Percentiles rank a stretch among this genome's conserved stretches.
These are phyloP conservation scores for Drosophila sp. DNA, from an alignment of 1,140 invertebrate genomes.

Conservation along the genomic window DNA sequence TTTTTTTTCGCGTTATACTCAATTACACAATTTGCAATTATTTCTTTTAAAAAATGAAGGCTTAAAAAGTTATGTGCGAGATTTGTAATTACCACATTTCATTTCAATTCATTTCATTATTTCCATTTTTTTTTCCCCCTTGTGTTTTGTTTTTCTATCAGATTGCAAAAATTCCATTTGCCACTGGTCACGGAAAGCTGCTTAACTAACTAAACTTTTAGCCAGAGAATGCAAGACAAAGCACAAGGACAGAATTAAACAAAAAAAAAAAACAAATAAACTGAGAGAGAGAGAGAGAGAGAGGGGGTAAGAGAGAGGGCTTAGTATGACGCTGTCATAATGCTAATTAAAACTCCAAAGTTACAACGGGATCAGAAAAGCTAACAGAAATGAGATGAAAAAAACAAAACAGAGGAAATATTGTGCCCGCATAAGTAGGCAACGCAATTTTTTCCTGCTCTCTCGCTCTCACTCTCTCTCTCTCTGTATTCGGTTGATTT, in stretches of 20 bases:
- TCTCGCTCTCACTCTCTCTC: background rate
- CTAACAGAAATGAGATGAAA: background rate
- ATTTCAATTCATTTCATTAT: slow-evolving; percentile 8
- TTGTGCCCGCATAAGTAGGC: slow-evolving; percentile 13
- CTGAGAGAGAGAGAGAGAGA: background rate
- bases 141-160: background rate
- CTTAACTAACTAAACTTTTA: background rate
- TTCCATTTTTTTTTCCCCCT: background rate
- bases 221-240: background rate
- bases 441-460: background rate
- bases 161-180: background rate
- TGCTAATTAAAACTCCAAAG: slow-evolving; percentile 49
- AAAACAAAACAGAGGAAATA: background rate
- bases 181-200: background rate
- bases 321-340: slow-evolving; percentile 49
- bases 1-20: background rate
- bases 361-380: slow-evolving; percentile 5
- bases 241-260: background rate
- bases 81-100: background rate
- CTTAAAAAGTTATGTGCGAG: background rate
- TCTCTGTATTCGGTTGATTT: slow-evolving; percentile 13
- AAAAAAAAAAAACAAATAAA: background rate
- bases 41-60: background rate
- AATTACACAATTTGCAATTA: slow-evolving; percentile 3
- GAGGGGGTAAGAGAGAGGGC: slow-evolving; percentile 23